These are phyloP conservation scores for Gymnoscopelus microlampas DNA, from an alignment of 2,797 vertebrate genomes.

Conservation along the genomic window DNA sequence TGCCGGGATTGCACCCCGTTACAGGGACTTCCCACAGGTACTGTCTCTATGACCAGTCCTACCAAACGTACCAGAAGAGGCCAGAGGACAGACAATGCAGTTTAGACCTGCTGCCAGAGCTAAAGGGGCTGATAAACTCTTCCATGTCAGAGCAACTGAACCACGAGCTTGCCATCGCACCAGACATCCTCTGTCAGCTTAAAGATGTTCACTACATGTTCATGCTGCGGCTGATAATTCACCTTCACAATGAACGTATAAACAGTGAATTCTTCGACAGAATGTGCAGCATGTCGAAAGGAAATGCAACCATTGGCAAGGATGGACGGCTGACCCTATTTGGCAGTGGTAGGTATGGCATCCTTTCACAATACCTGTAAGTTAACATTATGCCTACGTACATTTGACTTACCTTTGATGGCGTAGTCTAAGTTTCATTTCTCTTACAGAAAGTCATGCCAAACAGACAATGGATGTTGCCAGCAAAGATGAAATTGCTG, in stretches of 20 bases:
- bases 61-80: conserved; percentile 22
- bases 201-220: conserved; percentile 20
- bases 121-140: conserved; percentile 7
- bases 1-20: conserved; percentile 4
- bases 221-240: conserved; percentile 10
- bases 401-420: not conserved
- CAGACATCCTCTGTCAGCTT: conserved; percentile 13
- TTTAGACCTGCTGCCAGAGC: conserved; percentile 21
- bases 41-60: conserved; percentile 16
- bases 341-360: not conserved
- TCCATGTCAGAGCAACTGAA: conserved; percentile 22
- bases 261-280: conserved; percentile 15
- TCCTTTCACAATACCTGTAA: too few species aligned
- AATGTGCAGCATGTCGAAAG: conserved; percentile 10
- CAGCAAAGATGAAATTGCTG: too few species aligned
- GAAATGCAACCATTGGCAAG: not conserved
- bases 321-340: conserved; percentile 11
- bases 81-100: conserved; percentile 26
- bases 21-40: conserved; percentile 13
- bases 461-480: too few species aligned
- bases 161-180: conserved; percentile 4
- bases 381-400: not conserved
- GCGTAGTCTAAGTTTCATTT: not conserved
- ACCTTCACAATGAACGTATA: conserved; percentile 7
- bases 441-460: too few species aligned